phyloP scores from a whole-genome alignment of 2,797 vertebrate species.

The Taenioides sp. region DNA sequence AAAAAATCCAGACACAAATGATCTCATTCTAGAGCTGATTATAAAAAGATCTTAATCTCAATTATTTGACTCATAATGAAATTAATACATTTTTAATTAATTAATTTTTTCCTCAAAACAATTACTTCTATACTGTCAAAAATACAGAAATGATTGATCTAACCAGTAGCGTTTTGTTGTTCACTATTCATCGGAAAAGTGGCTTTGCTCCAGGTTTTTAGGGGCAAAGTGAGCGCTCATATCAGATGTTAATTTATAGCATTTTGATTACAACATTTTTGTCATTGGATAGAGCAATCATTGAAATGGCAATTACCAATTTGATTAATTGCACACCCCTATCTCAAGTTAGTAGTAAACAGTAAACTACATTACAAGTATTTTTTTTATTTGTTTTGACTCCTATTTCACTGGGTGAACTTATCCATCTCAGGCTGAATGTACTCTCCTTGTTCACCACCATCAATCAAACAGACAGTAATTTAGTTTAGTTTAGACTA shows the following conservation, averaged over 20 bases:
- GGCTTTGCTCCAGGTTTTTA: background rate
- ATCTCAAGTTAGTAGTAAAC: too few relatives aligned
- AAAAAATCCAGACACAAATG: too few relatives aligned
- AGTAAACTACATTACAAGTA: too few relatives aligned
- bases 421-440: constrained; percentile 13
- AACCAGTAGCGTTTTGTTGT: too few relatives aligned
- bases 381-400: background rate
- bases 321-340: background rate
- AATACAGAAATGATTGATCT: too few relatives aligned
- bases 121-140: too few relatives aligned
- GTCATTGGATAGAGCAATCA: background rate
- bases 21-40: too few relatives aligned
- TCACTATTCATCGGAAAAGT: background rate
- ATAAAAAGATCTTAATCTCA: background rate
- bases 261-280: too few relatives aligned
- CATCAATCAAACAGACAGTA: background rate
- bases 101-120: too few relatives aligned
- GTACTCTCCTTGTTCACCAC: background rate
- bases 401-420: background rate
- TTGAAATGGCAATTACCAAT: background rate
- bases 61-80: background rate
- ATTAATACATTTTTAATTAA: too few relatives aligned
- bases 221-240: background rate
- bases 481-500: constrained; percentile 3
- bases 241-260: too few relatives aligned